phyloP scores from a whole-genome alignment of 1,140 invertebrate species.

The Vanessa tameamea region DNA sequence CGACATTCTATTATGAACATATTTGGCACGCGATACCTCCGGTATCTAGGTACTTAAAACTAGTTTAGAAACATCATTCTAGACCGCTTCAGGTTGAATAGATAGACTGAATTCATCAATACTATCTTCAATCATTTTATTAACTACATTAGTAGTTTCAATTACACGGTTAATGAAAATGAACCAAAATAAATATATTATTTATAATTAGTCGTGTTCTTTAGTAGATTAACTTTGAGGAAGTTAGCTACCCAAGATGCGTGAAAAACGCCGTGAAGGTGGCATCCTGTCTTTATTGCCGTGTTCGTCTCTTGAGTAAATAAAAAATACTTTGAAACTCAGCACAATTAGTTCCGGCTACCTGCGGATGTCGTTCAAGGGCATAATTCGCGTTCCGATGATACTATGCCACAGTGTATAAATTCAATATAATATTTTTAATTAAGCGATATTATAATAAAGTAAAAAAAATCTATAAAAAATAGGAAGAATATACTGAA shows the following conservation, averaged over 20 bases:
- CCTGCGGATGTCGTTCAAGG: conserved; percentile 77
- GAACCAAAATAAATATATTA: conserved; percentile 5
- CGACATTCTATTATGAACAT: conserved; percentile 52
- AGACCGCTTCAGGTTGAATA: conserved; percentile 6
- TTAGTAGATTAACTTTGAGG: conserved; percentile 54
- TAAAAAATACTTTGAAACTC: conserved; percentile 66
- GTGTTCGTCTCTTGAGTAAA: conserved; percentile 58
- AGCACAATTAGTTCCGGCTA: conserved; percentile 72
- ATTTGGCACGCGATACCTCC: conserved; percentile 57
- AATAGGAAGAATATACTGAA: too few species aligned
- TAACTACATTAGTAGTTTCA: conserved; percentile 8
- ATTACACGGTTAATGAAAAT: conserved; percentile 16
- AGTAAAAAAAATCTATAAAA: background rate
- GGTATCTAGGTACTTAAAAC: conserved; percentile 8
- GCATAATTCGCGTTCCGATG: conserved; percentile 62
- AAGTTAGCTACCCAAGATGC: conserved; percentile 58
- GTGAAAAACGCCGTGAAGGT: conserved; percentile 71
- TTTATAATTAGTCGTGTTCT: conserved; percentile 43
- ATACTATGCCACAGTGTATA: background rate
- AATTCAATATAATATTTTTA: background rate
- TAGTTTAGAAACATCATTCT: conserved; percentile 28
- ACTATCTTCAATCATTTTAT: conserved; percentile 1
- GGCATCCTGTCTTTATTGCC: conserved; percentile 73
- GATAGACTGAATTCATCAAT: background rate
- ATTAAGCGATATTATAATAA: background rate